A percentile compares a stretch with the other conserved stretches of the same genome.
Conservation (phyloP, 2,888 invertebrate genomes). For the Tetragonula carbonaria region DNA sequence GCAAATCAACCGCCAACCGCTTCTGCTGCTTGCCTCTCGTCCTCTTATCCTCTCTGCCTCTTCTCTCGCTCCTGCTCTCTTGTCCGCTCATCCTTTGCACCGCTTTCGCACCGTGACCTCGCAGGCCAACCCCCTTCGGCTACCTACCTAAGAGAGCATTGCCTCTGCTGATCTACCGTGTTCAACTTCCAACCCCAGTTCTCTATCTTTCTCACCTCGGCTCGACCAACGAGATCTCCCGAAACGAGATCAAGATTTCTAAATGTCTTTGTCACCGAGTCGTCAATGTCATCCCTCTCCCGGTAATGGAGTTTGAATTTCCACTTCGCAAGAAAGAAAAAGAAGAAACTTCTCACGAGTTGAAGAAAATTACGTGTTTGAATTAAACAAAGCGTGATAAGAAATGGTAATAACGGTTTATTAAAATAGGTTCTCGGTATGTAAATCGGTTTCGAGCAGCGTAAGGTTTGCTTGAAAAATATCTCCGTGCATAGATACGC, state of each 20-base stretch:
- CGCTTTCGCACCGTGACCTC: constrained; percentile 40
- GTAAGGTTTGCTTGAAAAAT: not conserved
- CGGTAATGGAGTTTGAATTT: not conserved
- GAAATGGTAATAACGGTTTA: not conserved
- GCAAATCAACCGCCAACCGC: constrained; percentile 80
- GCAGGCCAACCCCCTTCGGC: constrained; percentile 60
- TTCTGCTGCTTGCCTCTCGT: constrained; percentile 52
- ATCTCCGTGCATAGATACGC: not conserved
- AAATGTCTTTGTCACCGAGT: constrained; percentile 20
- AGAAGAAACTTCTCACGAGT: not conserved
- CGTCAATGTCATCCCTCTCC: not conserved
- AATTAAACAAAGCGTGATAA: not conserved
- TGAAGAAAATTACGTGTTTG: not conserved
- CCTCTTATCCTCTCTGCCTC: constrained; percentile 32
- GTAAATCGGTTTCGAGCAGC: too few species aligned
- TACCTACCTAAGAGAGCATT: constrained; percentile 54
- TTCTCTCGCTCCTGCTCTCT: constrained; percentile 22
- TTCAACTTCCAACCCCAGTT: constrained; percentile 43
- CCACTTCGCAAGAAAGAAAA: not conserved
- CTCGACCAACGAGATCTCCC: constrained; percentile 22
- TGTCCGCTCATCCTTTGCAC: constrained; percentile 57
- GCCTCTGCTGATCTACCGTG: constrained; percentile 51
- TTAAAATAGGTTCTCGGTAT: too few species aligned
- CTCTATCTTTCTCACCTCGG: constrained; percentile 2
- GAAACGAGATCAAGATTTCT: constrained; percentile 29